Evolutionary conservation across 1,140 invertebrate species (phyloP).

Genomic region (Diorhabda sublineata): DNA sequence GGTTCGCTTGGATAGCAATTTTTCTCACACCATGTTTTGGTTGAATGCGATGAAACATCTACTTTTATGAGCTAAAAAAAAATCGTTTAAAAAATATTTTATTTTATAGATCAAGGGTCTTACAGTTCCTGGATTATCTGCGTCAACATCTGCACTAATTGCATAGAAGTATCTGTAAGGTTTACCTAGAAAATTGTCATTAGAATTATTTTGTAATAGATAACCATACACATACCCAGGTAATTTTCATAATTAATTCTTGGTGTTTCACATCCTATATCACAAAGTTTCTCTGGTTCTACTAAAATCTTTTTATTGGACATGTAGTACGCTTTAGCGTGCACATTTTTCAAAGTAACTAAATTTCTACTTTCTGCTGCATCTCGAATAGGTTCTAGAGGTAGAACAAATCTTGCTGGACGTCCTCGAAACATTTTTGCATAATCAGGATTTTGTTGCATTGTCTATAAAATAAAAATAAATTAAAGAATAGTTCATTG

Average conservation of each 20-base stretch:
- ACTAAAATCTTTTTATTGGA: slow-evolving; percentile 53
- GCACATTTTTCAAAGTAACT: slow-evolving; percentile 49
- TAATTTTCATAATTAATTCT: slow-evolving; percentile 68
- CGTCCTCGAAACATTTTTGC: slow-evolving; percentile 71
- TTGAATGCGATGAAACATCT: slow-evolving; percentile 61
- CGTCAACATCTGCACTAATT: slow-evolving; percentile 81
- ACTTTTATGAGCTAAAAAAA: slow-evolving; percentile 55
- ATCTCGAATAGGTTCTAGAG: slow-evolving; percentile 40
- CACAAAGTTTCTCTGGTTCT: slow-evolving; percentile 62
- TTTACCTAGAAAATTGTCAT: slow-evolving; percentile 47
- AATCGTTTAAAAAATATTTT: too few relatives aligned
- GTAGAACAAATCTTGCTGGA: slow-evolving; percentile 69
- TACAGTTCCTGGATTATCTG: slow-evolving; percentile 74
- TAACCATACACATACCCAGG: slow-evolving; percentile 51
- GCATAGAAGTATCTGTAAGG: slow-evolving; percentile 84
- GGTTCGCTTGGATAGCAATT: slow-evolving; percentile 82
- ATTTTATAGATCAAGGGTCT: slow-evolving; percentile 31
- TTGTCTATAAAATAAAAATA: slow-evolving; percentile 52
- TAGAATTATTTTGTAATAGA: not conserved
- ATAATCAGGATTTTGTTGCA: slow-evolving; percentile 75
- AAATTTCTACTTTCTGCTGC: slow-evolving; percentile 46
- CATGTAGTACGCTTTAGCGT: slow-evolving; percentile 52
- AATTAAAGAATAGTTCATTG: not conserved
- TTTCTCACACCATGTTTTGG: slow-evolving; percentile 66
- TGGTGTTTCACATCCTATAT: slow-evolving; percentile 80